These are phyloP conservation scores for Clinocottus analis DNA, from an alignment of 2,113 vertebrate genomes.

Conservation along the genomic window DNA sequence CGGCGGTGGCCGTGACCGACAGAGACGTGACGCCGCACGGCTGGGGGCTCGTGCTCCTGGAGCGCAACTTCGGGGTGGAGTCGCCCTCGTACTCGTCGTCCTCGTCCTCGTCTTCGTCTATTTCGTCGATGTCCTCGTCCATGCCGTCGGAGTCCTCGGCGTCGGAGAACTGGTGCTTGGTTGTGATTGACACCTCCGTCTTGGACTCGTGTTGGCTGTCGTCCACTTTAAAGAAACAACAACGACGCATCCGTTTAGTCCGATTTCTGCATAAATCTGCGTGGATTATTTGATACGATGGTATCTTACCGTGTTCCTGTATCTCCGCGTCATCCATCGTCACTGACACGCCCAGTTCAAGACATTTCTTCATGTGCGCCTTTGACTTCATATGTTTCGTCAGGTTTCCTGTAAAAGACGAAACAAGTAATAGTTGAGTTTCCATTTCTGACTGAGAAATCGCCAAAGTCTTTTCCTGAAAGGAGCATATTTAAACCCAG, in stretches of 20 bases:
- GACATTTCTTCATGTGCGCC: slow-evolving; percentile 99
- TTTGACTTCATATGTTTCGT: slow-evolving; percentile 99
- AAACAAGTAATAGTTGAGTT: neutral
- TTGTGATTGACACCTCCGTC: slow-evolving; percentile 79
- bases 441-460: too few species aligned
- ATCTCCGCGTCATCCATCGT: slow-evolving; percentile 93
- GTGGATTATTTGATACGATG: neutral
- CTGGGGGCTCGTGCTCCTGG: slow-evolving; percentile 95
- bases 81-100: slow-evolving; percentile 96
- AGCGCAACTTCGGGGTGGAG: slow-evolving; percentile 92
- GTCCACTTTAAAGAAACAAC: slow-evolving; percentile 76
- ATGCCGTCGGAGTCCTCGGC: slow-evolving; percentile 93
- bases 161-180: slow-evolving; percentile 98
- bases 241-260: neutral
- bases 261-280: neutral
- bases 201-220: slow-evolving; percentile 89
- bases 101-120: slow-evolving; percentile 94
- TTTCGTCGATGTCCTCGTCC: slow-evolving; percentile 93
- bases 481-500: neutral
- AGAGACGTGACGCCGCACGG: slow-evolving; percentile 87
- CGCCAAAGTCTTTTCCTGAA: too few species aligned
- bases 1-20: slow-evolving; percentile 85
- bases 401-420: slow-evolving; percentile 88
- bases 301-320: slow-evolving; percentile 90
- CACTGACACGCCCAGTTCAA: slow-evolving; percentile 96